Base-by-base conservation (phyloP, 2,797 vertebrate genomes). In the Aplochiton taeniatus region DNA sequence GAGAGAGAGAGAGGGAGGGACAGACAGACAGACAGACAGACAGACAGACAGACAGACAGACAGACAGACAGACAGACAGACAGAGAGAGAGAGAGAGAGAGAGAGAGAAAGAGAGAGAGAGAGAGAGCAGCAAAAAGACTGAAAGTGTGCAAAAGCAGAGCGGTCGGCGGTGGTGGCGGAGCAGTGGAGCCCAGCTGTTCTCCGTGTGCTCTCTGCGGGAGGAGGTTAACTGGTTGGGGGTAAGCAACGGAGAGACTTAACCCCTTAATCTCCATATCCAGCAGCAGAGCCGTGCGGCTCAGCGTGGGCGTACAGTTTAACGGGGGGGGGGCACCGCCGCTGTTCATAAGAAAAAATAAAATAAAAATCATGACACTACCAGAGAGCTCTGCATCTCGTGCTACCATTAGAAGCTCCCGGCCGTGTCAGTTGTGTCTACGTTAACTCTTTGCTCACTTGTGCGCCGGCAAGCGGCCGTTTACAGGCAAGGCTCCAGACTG, bases 131-230 rank as follows among this genome's bases (percentile, higher is more conserved):
- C 31, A n/a, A n/a, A n/a, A n/a, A n/a, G n/a, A n/a, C n/a, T n/a
- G n/a, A n/a, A n/a, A n/a, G n/a, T n/a, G n/a, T n/a, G n/a, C n/a
- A n/a, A n/a, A n/a, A n/a, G n/a, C n/a, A n/a, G n/a, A n/a, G n/a
- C n/a, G n/a, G n/a, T 31, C 31, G 2, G 31, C 31, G 31, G 31
- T 6, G 31, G 6, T 31, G 31, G 31, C 68, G 71, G 41, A 61
- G 48, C 58, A 81, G 78, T 83, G 68, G 71, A 84, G 75, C 77
- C 73, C 82, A 81, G 70, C 74, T 80, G 69, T 64, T 70, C 60
- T 66, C 66, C 71, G 75, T 65, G 66, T 79, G 73, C 77, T 74
- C 74, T 79, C 65, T 69, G 70, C 75, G 72, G 68, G 68, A 70
- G 79, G 43, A 58, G 65, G 63, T 77, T 51, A 70, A 75, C 75